Base-by-base conservation (phyloP, 37 sponge, comb jelly and placozoan species). In the Theonella swinhoei region DNA sequence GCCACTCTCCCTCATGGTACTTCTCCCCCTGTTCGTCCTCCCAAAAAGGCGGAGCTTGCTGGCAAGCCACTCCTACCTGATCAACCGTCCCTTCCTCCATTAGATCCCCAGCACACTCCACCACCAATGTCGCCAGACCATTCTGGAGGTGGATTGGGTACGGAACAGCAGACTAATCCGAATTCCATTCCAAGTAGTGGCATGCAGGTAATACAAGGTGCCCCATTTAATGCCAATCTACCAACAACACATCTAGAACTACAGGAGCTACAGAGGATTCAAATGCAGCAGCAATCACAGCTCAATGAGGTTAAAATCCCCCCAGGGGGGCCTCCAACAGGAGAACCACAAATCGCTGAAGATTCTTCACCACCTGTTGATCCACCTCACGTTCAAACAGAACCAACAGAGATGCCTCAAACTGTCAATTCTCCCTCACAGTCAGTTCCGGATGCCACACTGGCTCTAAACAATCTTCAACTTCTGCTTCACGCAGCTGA, bases 1-100 rank as follows among this genome's bases (percentile, higher is more conserved):
- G 23, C 81, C 0, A n/a, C n/a, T n/a, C n/a, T n/a, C n/a, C n/a
- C n/a, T n/a, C n/a, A n/a, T n/a, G 43, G 23, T 22, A 23, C 31
- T n/a, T 60, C 72, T 42, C 89, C 89, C 9, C 89, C 87, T 62
- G 42, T 61, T 37, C 47, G 93, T 24, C 93, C 93, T 39, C 93
- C 93, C 32, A 93, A 93, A 75, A 85, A 83, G 72, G 61, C 72
- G 1, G 89, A 88, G 42, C 70, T 88, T 9, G 75, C 85, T 30
- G 93, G 93, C 19, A 88, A 71, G 22, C 89, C 89, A 20, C 64
- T 91, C 9, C 42, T 26, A 42, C 39, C 77, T 62, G 59, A 75
- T 26, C 76, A 63, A 20, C 40, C 3, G 8, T 30, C 29, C 17
- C 42, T 62, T 0, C 63, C 70, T 60, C 32, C 77, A 33, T 42